Evolutionary conservation across 2,888 invertebrate species (phyloP), one percentile per base, ranked within the genome.

Genomic region (Branchellion lobata): DNA sequence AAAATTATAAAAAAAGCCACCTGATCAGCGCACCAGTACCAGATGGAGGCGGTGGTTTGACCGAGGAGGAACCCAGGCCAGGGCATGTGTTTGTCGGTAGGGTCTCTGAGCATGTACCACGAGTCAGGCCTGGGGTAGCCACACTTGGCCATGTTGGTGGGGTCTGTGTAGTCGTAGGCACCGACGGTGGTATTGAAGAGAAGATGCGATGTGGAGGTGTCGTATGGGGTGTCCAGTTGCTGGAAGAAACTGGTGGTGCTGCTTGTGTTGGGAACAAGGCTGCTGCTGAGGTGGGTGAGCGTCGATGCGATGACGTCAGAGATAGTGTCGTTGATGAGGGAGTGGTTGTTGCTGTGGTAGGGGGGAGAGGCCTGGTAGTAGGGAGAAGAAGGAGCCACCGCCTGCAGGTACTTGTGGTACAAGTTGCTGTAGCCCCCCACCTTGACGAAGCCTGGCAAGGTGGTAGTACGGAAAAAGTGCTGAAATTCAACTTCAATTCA

Each of bases 41-140:
- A 90, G 78, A 90, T 88, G 18, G 89, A 89, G 2, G 88, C 88
- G 0, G 88, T 88, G 0, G 88, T 89, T 83, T 90, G 89, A 1
- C 89, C 89, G 1, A 89, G 82, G 8, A 89, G 83, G 82, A 90
- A 89, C 0, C 89, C 90, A 1, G 87, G 85, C 89, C 89, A 90
- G 1, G 90, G 90, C 86, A 90, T 87, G 82, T 89, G 88, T 29
- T 86, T 85, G 81, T 87, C 86, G 61, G 85, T 81, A 8, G 86
- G 86, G 51, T 85, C 84, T 18, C 89, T 83, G 40, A 90, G 84
- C 87, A 90, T 87, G 76, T 84, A 84, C 85, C 89, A 89, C 0
- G 89, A 85, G 80, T 88, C 86, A 2, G 83, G 82, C 29, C 86
- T 85, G 0, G 88, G 87, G 69, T 84, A 79, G 79, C 86, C 86